Base-by-base conservation (phyloP, 2,797 vertebrate genomes). In the Craterocephalus amniculus region DNA sequence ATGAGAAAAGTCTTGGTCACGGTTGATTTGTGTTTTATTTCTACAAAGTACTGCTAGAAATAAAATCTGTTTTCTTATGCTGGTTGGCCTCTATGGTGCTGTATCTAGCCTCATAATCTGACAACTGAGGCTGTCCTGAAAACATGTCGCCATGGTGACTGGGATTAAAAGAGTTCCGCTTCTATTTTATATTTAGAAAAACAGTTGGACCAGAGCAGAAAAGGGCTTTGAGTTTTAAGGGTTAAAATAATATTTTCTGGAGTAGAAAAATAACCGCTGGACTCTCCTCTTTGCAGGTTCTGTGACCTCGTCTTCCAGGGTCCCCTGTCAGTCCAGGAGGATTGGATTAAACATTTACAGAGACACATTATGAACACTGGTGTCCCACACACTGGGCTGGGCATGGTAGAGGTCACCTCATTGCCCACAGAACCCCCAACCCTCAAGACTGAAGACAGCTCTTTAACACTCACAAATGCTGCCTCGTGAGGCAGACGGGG, bases 291-390 rank as follows among this genome's bases (percentile, higher is more conserved):
- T 10, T 49, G 29, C 79, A 94, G 98, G 96, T 99, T 99, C 95
- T 99, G 97, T 93, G 98, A 98, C 94, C 95, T 99, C 87, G 96
- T 99, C 94, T 99, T 99, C 95, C 97, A 98, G 92, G 98, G 98
- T 90, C 98, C 98, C 27, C 89, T 99, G 88, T 98, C 97, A 81
- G 97, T 99, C 87, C 98, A 99, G 95, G 98, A 99, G 95, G 98
- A 99, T 94, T 99, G 98, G 98, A 97, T 99, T 86, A 99, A 99
- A 93, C 98, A 99, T 94, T 96, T 99, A 95, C 98, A 99, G 88
- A 96, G 97, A 93, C 98, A 99, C 94, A 97, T 99, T 80, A 97
- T 99, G 94, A 99, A 98, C 92, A 96, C 96, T 92, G 96, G 97
- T 90, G 96, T 99, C 91, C 97, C 97, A 89, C 94, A 95, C 93